Evolutionary conservation across 2,888 invertebrate species (phyloP).

Genomic region (Nebria brevicollis): DNA sequence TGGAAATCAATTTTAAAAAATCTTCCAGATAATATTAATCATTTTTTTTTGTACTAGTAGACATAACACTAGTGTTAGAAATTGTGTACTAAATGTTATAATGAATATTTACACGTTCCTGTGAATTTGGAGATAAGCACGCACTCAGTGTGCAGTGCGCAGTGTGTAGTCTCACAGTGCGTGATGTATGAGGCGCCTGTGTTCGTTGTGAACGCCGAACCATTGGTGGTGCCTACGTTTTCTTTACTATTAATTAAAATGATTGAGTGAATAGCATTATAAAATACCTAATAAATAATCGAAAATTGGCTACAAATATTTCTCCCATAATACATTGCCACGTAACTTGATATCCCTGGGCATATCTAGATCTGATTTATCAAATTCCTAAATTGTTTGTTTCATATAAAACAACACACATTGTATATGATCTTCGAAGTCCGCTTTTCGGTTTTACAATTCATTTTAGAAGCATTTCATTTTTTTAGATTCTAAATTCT

Average conservation of each 20-base stretch:
- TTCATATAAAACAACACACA: too few relatives aligned
- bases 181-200: conserved; percentile 14
- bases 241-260: conserved; percentile 40
- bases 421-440: too few relatives aligned
- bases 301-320: conserved; percentile 37
- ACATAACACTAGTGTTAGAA: too few relatives aligned
- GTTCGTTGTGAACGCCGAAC: conserved; percentile 19
- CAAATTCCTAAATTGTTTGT: conserved; percentile 10
- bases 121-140: neutral
- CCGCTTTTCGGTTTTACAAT: too few relatives aligned
- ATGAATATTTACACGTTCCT: conserved; percentile 31
- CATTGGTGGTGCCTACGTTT: conserved; percentile 26
- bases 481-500: too few relatives aligned
- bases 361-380: conserved; percentile 8
- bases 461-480: too few relatives aligned
- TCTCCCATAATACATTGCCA: neutral
- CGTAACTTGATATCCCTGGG: neutral
- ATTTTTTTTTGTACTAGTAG: too few relatives aligned
- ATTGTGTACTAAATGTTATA: neutral
- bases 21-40: too few relatives aligned
- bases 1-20: too few relatives aligned
- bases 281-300: conserved; percentile 40
- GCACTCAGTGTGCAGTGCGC: neutral
- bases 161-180: conserved; percentile 20
- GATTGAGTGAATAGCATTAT: conserved; percentile 30